Evolutionary conservation across 1,140 invertebrate species (phyloP), one percentile per base, ranked within the genome.

Genomic region (Drosophila virilis): DNA sequence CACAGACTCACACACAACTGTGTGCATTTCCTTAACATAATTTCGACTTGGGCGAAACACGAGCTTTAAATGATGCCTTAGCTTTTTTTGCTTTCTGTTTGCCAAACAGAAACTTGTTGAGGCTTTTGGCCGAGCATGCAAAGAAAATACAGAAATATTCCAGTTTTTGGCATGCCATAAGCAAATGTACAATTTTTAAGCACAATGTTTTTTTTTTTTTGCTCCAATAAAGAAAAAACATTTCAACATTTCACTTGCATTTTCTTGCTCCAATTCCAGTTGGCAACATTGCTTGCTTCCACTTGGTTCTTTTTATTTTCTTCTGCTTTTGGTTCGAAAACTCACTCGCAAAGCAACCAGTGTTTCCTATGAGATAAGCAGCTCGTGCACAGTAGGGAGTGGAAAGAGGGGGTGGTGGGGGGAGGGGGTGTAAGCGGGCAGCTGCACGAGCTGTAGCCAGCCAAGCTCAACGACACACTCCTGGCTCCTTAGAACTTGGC

Each of bases 281-380:
- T 86, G 83, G 83, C 84, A 83, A 88, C 75, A 64, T 66, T 62
- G 17, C 17, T 17, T 17, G n/a, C n/a, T 68, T 57, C 43, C 61
- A 32, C 51, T 43, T 57, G 33, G n/a, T 54, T 52, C 40, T 66
- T 77, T 46, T 42, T 28, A 17, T 48, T 55, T 50, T 13, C 9
- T 17, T 10, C 22, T 62, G 48, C 37, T 50, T 17, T 58, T 38
- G 32, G 33, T n/a, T 54, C 2, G n/a, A 46, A 60, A 60, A 60
- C 42, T 38, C 32, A 35, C 15, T 58, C 15, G 42, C 48, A 72
- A 74, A 89, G 83, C 83, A 88, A 88, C 83, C 83, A 88, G 83
- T 88, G 83, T 88, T 89, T 88, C 69, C 80, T 72, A 78, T 72
- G 83, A 88, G 83, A 88, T 88, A 88, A 88, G 83, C 83, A 86